Base-by-base conservation (phyloP, 2,113 vertebrate genomes). In the Tragelaphus strepsiceros region DNA sequence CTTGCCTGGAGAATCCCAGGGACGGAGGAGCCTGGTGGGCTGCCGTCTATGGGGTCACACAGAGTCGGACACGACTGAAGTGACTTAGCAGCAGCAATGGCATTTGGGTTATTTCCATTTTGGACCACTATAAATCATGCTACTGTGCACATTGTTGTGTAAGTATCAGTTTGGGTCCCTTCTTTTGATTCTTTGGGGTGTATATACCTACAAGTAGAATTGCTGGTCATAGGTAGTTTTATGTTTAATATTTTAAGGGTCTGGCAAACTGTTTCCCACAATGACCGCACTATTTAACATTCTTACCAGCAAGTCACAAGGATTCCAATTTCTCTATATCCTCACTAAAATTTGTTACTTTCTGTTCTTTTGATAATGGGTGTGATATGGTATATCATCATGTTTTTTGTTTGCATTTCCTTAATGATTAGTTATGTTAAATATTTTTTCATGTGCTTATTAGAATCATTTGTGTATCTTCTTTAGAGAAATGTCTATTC, bases 371-470 rank as follows among this genome's bases (percentile, higher is more conserved):
- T 93, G 56, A 67, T 90, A 84, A 78, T 80, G 56, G 56, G 28
- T 83, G 17, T 93, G 86, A 95, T 95, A 74, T 58, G 81, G n/a
- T 56, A 90, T 93, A 21, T 35, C 64, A 61, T 32, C 91, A 58
- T 97, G 83, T 56, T 81, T 97, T 97, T 90, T 80, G 89, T 88
- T 91, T 92, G 80, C 9, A 81, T 84, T 80, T 92, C 91, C 90
- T 92, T 92, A 97, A 80, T 56, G 43, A 86, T 96, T 61, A 89
- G 51, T 95, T 80, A 94, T 78, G 26, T 62, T 32, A 30, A 91
- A 3, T 43, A 77, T 88, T 43, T 82, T 58, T 82, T 58, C 49
- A 58, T 80, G 46, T 54, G 39, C 17, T 93, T 96, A 87, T 62
- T 95, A 39, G 74, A 62, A 62, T 5, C 84, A 84, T 78, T 67